Percentiles rank a stretch among this genome's conserved stretches.
Evolutionary conservation across 1,140 invertebrate species (phyloP).

Genomic region (Andrena cerasifolii): DNA sequence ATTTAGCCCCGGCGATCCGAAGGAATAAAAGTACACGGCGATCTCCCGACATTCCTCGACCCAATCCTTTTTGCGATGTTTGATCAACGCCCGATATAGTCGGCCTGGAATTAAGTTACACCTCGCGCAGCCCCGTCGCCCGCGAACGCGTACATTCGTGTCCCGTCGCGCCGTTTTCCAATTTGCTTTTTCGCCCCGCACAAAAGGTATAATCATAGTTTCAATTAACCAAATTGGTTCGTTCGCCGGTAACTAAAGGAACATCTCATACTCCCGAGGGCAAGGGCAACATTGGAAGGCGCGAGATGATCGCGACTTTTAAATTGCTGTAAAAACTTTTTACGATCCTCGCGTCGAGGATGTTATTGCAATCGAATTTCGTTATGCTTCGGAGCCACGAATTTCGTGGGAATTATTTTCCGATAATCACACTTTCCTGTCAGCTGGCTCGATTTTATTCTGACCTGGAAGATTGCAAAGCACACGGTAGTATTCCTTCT

Average conservation of each 20-base stretch:
- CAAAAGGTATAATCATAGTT: constrained; percentile 10
- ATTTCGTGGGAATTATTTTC: neutral
- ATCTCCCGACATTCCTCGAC: neutral
- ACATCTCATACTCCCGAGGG: neutral
- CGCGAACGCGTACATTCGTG: neutral
- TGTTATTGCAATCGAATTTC: too few species aligned
- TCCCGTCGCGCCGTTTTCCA: constrained; percentile 4
- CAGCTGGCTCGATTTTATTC: too few species aligned
- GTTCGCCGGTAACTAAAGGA: neutral
- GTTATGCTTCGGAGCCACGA: neutral
- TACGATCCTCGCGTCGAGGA: too few species aligned
- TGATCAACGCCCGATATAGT: constrained; percentile 25
- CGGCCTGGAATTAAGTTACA: constrained; percentile 31
- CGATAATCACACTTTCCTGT: too few species aligned
- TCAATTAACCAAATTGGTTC: constrained; percentile 23
- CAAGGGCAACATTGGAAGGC: neutral
- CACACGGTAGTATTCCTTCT: too few species aligned
- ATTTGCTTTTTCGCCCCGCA: constrained; percentile 7
- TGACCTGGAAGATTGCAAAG: too few species aligned
- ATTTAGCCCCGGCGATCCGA: constrained; percentile 11
- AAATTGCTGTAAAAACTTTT: neutral
- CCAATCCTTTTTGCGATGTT: constrained; percentile 10
- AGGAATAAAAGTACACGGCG: constrained; percentile 8
- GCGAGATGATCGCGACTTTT: neutral
- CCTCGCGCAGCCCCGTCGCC: neutral